Percentiles rank a stretch among this genome's conserved stretches.
Conservation (phyloP, 1,140 invertebrate species). For the Carcinoscorpius rotundicauda region DNA sequence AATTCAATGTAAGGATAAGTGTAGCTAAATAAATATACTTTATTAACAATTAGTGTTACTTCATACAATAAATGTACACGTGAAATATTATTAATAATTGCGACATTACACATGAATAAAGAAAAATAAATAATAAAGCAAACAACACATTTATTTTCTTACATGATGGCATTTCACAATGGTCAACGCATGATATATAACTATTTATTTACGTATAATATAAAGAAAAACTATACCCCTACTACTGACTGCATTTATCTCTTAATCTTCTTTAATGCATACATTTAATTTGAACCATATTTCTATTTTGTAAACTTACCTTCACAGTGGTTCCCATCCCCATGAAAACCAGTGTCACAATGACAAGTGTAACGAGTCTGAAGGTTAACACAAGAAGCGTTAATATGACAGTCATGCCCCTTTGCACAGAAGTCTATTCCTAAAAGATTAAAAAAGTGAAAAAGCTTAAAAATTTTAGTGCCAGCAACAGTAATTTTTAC, state of each 20-base stretch:
- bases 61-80: too few species aligned
- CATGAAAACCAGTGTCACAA: slow-evolving; percentile 65
- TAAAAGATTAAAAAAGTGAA: slow-evolving; percentile 28
- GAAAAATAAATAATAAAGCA: too few species aligned
- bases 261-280: neutral
- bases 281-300: neutral
- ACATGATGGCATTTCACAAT: too few species aligned
- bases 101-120: too few species aligned
- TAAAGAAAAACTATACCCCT: slow-evolving; percentile 4
- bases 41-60: too few species aligned
- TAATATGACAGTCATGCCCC: slow-evolving; percentile 66
- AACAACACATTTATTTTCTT: too few species aligned
- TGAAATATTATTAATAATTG: too few species aligned
- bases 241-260: slow-evolving; percentile 1
- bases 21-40: too few species aligned
- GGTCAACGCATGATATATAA: neutral
- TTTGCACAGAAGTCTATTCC: slow-evolving; percentile 75
- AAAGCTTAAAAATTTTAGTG: too few species aligned
- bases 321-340: slow-evolving; percentile 61
- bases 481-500: too few species aligned
- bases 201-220: slow-evolving; percentile 1
- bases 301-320: slow-evolving; percentile 38
- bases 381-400: slow-evolving; percentile 71
- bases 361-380: slow-evolving; percentile 70
- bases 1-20: too few species aligned